A percentile compares a stretch with the other conserved stretches of the same genome.
Conservation (phyloP, 2,113 vertebrate species). For the Marcusenius ussheri region DNA sequence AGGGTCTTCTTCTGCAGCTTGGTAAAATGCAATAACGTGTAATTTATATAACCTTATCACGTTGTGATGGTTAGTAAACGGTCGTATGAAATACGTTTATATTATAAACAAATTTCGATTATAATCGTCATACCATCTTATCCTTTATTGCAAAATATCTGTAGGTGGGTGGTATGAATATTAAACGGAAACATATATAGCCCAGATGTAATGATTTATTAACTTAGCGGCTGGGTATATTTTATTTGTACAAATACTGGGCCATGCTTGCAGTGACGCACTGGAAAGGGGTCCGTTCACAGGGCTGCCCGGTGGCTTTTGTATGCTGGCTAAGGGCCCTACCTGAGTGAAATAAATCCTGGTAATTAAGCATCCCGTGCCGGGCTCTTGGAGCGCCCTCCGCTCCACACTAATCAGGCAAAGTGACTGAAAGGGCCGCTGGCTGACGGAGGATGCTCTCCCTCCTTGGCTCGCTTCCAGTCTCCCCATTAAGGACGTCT, state of each 20-base stretch:
- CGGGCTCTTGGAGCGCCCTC: background rate
- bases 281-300: background rate
- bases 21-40: background rate
- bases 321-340: background rate
- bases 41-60: background rate
- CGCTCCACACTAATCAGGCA: conserved; percentile 13
- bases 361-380: conserved; percentile 3
- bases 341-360: conserved; percentile 1
- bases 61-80: background rate
- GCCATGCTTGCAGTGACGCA: background rate
- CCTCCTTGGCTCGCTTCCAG: conserved; percentile 2
- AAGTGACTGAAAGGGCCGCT: conserved; percentile 3
- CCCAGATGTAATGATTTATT: background rate
- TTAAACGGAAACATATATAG: background rate
- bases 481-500: conserved; percentile 9
- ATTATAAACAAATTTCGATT: background rate
- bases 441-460: background rate
- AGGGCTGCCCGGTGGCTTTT: background rate
- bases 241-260: background rate
- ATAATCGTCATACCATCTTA: background rate
- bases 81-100: background rate
- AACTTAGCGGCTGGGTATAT: background rate
- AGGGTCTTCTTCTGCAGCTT: background rate
- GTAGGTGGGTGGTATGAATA: background rate
- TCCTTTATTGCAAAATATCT: background rate